Base-by-base conservation (phyloP, 2,797 vertebrate species). In the Esox masquinongy region DNA sequence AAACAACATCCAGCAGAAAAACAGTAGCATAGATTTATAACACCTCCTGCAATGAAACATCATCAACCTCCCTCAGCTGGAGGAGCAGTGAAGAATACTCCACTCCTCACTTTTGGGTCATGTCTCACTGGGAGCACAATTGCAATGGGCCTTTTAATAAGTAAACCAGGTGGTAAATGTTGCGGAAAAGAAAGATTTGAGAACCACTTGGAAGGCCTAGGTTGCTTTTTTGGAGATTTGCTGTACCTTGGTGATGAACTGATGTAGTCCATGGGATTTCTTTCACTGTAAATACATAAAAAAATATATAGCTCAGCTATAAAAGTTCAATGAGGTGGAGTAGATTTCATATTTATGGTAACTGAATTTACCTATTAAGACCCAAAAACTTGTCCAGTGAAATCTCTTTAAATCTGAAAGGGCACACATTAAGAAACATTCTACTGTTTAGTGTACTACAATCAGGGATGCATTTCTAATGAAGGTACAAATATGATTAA, bases 211-310 rank as follows among this genome's bases (percentile, higher is more conserved):
- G 12, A 72, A 8, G 17, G 9, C 8, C n/a, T 24, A 22, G 3
- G 8, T n/a, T 59, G 56, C 11, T 59, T 59, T 4, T 24, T 4
- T 14, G 22, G 9, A 24, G 22, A 61, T 19, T 61, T 61, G 11
- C 61, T 53, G 71, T 89, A 91, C 87, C 87, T 84, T 3, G 80
- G 77, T 49, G 8, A 0, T 2, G 49, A 0, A 51, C 1, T 22
- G 39, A 87, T 8, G 6, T 0, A 0, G 4, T 0, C 0, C n/a
- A 1, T 15, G 49, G 0, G 0, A 0, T 12, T 1, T 0, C 0
- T 0, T 7, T 0, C 0, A 26, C 49, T 50, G 49, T 9, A 51
- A 70, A 51, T 29, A 70, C n/a, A 70, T 50, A 7, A 70, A 29
- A 22, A 9, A 29, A 6, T 16, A 16, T 67, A 2, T 34, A 34